Percentiles rank a stretch among this genome's conserved stretches.
These are phyloP conservation scores for Agelas oroides DNA, from an alignment of 37 sponge, comb jelly and placozoan species.

Conservation along the genomic window DNA sequence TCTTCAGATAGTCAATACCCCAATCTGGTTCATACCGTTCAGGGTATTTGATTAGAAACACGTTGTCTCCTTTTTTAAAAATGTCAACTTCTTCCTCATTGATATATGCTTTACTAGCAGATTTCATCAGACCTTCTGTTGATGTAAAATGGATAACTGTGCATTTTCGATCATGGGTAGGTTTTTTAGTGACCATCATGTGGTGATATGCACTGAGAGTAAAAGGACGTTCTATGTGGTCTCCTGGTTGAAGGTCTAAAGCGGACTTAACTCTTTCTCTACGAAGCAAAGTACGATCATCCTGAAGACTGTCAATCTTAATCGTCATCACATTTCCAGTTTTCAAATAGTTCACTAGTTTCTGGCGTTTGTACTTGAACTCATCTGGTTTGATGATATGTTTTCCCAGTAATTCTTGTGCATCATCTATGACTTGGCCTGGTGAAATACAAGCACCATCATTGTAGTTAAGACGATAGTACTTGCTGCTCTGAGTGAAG, in stretches of 20 bases:
- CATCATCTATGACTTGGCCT: neutral
- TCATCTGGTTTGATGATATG: neutral
- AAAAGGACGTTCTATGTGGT: constrained; percentile 28
- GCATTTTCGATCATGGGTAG: neutral
- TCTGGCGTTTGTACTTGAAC: neutral
- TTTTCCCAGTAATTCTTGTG: neutral
- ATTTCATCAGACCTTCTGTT: too few relatives aligned
- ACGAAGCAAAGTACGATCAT: constrained; percentile 19
- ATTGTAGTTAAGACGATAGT: constrained; percentile 13
- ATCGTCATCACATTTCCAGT: neutral
- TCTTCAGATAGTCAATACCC: constrained; percentile 3
- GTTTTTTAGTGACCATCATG: constrained; percentile 17
- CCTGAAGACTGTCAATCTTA: neutral
- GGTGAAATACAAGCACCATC: neutral
- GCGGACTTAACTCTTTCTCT: constrained; percentile 7
- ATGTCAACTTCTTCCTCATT: neutral
- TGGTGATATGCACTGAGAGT: neutral
- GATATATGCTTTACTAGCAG: too few relatives aligned
- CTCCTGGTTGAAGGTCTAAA: neutral
- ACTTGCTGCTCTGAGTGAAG: neutral
- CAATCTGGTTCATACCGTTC: neutral
- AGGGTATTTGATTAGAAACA: neutral
- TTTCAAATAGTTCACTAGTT: constrained; percentile 11
- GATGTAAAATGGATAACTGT: constrained; percentile 26
- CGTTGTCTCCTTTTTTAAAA: neutral